Percentiles rank a stretch among this genome's conserved stretches.
These are phyloP conservation scores for Petrosia ficiformis DNA, from an alignment of 37 sponge, comb jelly and placozoan genomes.

Conservation along the genomic window DNA sequence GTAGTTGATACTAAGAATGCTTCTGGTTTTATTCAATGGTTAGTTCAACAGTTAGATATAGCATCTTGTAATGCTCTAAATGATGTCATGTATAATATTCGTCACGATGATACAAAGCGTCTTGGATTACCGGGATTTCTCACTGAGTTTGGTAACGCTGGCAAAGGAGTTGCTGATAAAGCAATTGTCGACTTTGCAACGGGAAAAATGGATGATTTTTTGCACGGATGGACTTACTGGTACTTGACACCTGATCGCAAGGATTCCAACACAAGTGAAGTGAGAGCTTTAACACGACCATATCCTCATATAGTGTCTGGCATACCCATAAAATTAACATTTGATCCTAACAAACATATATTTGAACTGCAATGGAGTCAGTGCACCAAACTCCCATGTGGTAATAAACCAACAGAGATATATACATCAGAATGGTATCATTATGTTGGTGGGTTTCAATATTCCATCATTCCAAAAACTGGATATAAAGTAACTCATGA, in stretches of 20 bases:
- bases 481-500: no score
- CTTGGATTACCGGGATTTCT: slow-evolving; percentile 50
- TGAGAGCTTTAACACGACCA: no score
- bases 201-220: slow-evolving; percentile 47
- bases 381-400: no score
- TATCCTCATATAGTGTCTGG: no score
- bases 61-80: slow-evolving; percentile 25
- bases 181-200: slow-evolving; percentile 41
- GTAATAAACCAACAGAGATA: no score
- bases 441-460: no score
- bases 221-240: slow-evolving; percentile 62
- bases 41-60: slow-evolving; percentile 7
- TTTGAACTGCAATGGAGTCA: no score
- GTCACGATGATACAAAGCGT: slow-evolving; percentile 22
- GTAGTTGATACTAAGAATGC: slow-evolving; percentile 24
- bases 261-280: no score
- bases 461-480: no score
- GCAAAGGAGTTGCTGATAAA: slow-evolving; percentile 15
- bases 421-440: no score
- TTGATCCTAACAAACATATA: no score
- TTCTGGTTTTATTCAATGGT: slow-evolving; percentile 12
- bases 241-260: slow-evolving; percentile 53
- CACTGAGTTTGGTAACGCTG: slow-evolving; percentile 61
- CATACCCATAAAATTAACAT: no score
- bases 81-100: slow-evolving; percentile 33